Evolutionary conservation across 2,888 invertebrate genomes (phyloP).

Genomic region (Nemoura dubitans): DNA sequence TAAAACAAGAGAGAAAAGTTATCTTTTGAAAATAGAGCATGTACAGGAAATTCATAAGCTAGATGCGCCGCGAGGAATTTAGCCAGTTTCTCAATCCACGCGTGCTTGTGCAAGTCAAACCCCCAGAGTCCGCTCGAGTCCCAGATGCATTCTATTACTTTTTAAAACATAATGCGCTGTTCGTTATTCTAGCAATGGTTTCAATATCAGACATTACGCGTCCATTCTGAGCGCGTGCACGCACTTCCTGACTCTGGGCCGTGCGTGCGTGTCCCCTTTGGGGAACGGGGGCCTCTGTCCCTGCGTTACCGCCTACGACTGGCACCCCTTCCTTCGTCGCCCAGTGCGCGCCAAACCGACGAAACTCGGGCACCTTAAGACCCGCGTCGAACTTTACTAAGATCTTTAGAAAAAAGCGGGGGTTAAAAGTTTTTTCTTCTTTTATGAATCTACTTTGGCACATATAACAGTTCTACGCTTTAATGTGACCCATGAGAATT

Average conservation of each 20-base stretch:
- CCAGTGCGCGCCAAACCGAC: neutral
- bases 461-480: neutral
- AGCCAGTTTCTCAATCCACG: neutral
- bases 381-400: neutral
- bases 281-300: neutral
- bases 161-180: neutral
- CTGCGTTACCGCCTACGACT: neutral
- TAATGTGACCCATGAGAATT: neutral
- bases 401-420: neutral
- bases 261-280: neutral
- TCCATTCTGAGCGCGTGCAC: neutral
- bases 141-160: neutral
- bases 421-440: neutral
- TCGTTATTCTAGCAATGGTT: constrained; percentile 4
- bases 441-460: neutral
- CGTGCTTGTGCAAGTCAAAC: neutral
- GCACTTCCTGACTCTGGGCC: neutral
- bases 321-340: neutral
- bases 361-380: neutral
- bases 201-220: neutral
- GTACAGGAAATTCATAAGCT: neutral
- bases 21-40: neutral
- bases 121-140: neutral
- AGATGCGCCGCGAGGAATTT: neutral
- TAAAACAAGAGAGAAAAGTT: neutral